Evolutionary conservation across 1,140 invertebrate species (phyloP).

Genomic region (Lithobius niger): DNA sequence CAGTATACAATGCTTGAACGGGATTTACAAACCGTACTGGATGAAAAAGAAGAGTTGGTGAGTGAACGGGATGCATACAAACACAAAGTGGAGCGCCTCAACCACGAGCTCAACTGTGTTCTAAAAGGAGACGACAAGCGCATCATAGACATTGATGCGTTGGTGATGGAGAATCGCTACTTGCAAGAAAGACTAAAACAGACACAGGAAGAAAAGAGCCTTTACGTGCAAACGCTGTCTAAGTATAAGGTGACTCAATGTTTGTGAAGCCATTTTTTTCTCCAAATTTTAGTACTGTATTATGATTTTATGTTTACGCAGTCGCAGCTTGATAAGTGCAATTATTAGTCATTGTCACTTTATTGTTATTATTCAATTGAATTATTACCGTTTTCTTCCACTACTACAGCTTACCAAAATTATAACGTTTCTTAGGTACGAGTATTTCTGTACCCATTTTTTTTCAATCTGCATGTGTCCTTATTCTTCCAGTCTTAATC

Average conservation of each 20-base stretch:
- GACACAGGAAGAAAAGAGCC: conserved; percentile 59
- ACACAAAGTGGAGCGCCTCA: conserved; percentile 66
- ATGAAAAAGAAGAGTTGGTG: conserved; percentile 73
- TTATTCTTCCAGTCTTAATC: too few relatives aligned
- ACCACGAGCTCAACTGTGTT: conserved; percentile 61
- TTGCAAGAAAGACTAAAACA: conserved; percentile 66
- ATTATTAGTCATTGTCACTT: too few relatives aligned
- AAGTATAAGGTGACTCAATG: conserved; percentile 34
- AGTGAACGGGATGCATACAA: conserved; percentile 70
- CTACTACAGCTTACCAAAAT: too few relatives aligned
- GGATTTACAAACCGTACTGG: conserved; percentile 58
- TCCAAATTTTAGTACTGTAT: too few relatives aligned
- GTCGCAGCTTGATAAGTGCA: too few relatives aligned
- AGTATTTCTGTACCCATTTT: too few relatives aligned
- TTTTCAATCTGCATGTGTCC: too few relatives aligned
- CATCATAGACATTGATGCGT: conserved; percentile 62
- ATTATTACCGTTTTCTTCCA: too few relatives aligned
- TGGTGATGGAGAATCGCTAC: conserved; percentile 68
- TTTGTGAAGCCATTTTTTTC: too few relatives aligned
- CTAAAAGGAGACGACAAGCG: conserved; percentile 41
- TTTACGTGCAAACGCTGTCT: conserved; percentile 35
- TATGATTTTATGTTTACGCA: too few relatives aligned
- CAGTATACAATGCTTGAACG: conserved; percentile 49
- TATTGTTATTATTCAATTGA: too few relatives aligned
- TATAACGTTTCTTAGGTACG: too few relatives aligned